Base-by-base conservation (phyloP, 2,888 invertebrate genomes). In the Rhyacophila evoluta region DNA sequence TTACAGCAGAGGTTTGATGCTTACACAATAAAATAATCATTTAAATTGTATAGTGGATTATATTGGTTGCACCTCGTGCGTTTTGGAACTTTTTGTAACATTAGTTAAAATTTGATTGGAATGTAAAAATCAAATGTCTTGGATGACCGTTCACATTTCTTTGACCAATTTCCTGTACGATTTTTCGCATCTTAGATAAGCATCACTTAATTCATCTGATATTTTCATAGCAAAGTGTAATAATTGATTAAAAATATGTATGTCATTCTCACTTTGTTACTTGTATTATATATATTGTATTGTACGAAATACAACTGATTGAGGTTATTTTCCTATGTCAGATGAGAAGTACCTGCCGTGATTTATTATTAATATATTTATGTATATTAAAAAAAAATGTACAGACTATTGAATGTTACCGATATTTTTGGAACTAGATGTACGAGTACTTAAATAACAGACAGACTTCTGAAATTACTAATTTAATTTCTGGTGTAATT, bases 311-410 rank as follows among this genome's bases (percentile, higher is more conserved):
- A 25, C 19, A 55, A 55, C 55, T 25, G 55, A 0, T 55, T 55
- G 55, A 55, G 19, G 25, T 55, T 10, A 55, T 55, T 19, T 55
- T 55, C 55, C 55, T 55, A 55, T 72, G 19, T 33, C 25, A 19
- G 25, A 33, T 12, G 72, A 72, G 15, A 37, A 36, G 72, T 72
- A 72, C 72, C 72, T 72, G 72, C 5, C 19, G 72, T 72, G 33
- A 72, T 72, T 72, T 72, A 72, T 72, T 72, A 72, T 25, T 72
- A 37, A 37, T 2, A 72, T 72, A 72, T 72, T 36, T 72, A 36
- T n/a, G n/a, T n/a, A n/a, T 28, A 69, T 15, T 72, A 12, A 15
- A 72, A n/a, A n/a, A 72, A 37, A 72, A 8, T 55, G 19, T 71
- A 71, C 37, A 37, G 25, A 72, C 33, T 25, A 37, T 72, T 19